Evolutionary conservation across 2,888 invertebrate species (phyloP), one percentile per base, ranked within the genome.

Genomic region (Neocrepidodera transversa): DNA sequence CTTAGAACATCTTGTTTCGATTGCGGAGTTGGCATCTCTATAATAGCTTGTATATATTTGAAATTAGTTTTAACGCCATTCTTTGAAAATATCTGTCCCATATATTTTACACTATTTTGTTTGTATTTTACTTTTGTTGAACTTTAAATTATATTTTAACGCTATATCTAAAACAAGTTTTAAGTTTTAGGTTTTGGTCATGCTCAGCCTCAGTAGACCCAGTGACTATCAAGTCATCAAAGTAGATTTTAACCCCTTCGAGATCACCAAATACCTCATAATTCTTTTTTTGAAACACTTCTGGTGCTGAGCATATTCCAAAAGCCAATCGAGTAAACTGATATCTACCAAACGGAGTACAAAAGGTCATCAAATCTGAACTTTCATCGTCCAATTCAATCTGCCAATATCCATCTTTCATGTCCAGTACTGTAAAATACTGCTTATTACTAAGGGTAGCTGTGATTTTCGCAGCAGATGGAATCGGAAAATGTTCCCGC

Each of bases 161-260:
- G 58, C 63, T 11, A 36, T 45, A 55, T 67, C 59, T 40, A 64
- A 32, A 10, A 55, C 47, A 48, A 16, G n/a, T 16, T 32, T 48
- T 1, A 48, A n/a, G n/a, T n/a, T n/a, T n/a, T n/a, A n/a, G 48
- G 16, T 48, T 35, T 6, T 35, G 13, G 26, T 62, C 63, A 57
- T 66, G 63, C 36, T n/a, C n/a, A n/a, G n/a, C n/a, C n/a, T n/a
- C n/a, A n/a, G n/a, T n/a, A n/a, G n/a, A n/a, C n/a, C n/a, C 64
- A 48, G 62, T 57, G 6, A 67, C 53, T 7, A 64, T 58, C 11
- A 62, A 35, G 32, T 68, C 64, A 57, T 67, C 63, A 53, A 67
- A 65, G 55, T 64, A 68, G 18, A 62, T 17, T 16, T 47, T 52
- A 11, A 63, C 57, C 7, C 67, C 67, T 6, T 60, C 42, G 16